Conservation (phyloP, 2,797 vertebrate species). For the Pseudochirops cupreus region DNA sequence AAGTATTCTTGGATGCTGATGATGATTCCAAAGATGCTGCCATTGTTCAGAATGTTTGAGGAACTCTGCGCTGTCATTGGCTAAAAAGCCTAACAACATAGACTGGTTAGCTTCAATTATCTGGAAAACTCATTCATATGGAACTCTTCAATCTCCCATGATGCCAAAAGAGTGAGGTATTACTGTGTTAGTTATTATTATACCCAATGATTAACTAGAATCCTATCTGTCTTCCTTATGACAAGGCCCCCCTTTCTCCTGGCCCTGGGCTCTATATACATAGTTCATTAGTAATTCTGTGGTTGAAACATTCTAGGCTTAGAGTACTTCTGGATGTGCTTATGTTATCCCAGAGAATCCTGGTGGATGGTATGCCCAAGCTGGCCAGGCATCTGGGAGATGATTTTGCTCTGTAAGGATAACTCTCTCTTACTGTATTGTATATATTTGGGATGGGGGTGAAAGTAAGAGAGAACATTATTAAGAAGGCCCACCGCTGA, state of each 20-base stretch:
- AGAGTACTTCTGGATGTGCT: neutral
- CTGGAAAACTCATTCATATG: neutral
- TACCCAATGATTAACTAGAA: neutral
- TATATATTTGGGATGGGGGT: neutral
- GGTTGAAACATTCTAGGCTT: neutral
- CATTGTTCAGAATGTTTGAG: neutral
- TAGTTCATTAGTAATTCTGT: neutral
- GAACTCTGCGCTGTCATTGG: neutral
- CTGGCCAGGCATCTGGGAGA: neutral
- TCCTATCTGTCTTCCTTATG: neutral
- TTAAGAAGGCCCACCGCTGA: neutral
- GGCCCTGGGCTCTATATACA: neutral
- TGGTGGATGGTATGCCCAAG: neutral
- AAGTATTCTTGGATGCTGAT: neutral
- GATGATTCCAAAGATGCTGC: neutral
- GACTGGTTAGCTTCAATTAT: neutral
- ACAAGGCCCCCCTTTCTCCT: neutral
- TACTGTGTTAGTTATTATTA: neutral
- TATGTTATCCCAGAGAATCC: neutral
- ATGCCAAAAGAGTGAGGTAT: neutral
- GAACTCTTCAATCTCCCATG: neutral
- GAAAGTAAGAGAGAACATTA: neutral
- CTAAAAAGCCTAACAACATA: neutral
- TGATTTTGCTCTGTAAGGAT: neutral
- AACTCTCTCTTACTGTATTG: neutral